Base-by-base conservation (phyloP, 2,113 vertebrate genomes). In the Nothobranchius furzeri region DNA sequence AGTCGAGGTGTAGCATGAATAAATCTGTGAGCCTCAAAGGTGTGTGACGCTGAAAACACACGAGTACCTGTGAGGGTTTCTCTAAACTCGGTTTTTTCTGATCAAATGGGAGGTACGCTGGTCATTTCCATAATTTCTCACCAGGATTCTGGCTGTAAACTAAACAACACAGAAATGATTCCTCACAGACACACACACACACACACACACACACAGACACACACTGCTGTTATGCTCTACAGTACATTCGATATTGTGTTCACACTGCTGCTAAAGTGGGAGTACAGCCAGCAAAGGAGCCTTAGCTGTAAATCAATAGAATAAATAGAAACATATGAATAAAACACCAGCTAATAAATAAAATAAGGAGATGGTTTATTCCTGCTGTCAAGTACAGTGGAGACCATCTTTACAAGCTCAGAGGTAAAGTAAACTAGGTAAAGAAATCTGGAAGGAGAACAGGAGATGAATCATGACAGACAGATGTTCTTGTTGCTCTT, bases 281-380 rank as follows among this genome's bases (percentile, higher is more conserved):
- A 87, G 73, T 70, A 53, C 65, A 65, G 79, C 76, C 60, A 36
- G 72, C 67, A 70, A 63, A 78, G 78, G 70, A 78, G 76, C 74
- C 77, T 75, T 68, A 59, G 70, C 84, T 83, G 61, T 68, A 87
- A 88, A 90, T 88, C 85, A 85, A 91, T 89, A 89, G 75, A 88
- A 89, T 84, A 85, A 89, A 90, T 82, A 85, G 80, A 88, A 84
- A 79, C 24, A 48, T 83, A 88, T 90, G 82, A 91, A 88, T 91
- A 91, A 90, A 90, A 86, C 85, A 89, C 56, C 58, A 79, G 75
- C 78, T 75, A 68, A 85, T 87, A 84, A 91, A 89, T 89, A 89
- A 87, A 87, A 30, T 85, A 68, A 86, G 73, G 69, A 76, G 81
- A 73, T 57, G 70, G 57, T 89, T 88, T 79, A 76, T 62, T 81